A percentile compares a stretch with the other conserved stretches of the same genome.
phyloP scores from a whole-genome alignment of 1,140 invertebrate species.

The Drosophila tsacasi region DNA sequence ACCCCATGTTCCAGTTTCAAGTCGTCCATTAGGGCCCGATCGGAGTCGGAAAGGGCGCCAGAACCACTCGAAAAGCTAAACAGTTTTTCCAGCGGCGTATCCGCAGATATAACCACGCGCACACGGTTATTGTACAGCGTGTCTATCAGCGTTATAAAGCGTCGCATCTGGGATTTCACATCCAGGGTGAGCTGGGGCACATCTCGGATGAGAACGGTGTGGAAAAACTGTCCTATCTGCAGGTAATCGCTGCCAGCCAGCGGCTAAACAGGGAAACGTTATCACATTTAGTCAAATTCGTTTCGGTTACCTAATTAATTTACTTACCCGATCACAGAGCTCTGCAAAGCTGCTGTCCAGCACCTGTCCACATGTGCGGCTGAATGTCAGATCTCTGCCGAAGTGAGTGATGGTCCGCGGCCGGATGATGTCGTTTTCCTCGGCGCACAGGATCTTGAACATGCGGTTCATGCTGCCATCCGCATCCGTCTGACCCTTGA shows the following conservation, averaged over 20 bases:
- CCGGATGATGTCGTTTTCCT: conserved; percentile 96
- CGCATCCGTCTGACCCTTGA: conserved; percentile 85
- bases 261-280: conserved; percentile 87
- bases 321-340: conserved; percentile 93
- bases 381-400: conserved; percentile 95
- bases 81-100: conserved; percentile 90
- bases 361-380: conserved; percentile 96
- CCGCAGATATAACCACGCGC: conserved; percentile 91
- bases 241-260: conserved; percentile 97
- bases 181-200: conserved; percentile 93
- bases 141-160: conserved; percentile 99
- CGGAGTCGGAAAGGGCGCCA: conserved; percentile 88
- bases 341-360: conserved; percentile 96
- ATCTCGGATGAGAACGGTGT: conserved; percentile 96
- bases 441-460: conserved; percentile 95
- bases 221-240: conserved; percentile 95
- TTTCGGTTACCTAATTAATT: background rate
- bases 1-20: conserved; percentile 87
- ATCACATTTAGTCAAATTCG: background rate
- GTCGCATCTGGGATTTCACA: conserved; percentile 93
- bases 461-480: conserved; percentile 92
- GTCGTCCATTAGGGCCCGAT: conserved; percentile 97
- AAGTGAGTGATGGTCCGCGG: conserved; percentile 92
- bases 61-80: conserved; percentile 87
- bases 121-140: conserved; percentile 98